Conservation (phyloP, 1,140 invertebrate species). For the Cyclargus thomasi region DNA sequence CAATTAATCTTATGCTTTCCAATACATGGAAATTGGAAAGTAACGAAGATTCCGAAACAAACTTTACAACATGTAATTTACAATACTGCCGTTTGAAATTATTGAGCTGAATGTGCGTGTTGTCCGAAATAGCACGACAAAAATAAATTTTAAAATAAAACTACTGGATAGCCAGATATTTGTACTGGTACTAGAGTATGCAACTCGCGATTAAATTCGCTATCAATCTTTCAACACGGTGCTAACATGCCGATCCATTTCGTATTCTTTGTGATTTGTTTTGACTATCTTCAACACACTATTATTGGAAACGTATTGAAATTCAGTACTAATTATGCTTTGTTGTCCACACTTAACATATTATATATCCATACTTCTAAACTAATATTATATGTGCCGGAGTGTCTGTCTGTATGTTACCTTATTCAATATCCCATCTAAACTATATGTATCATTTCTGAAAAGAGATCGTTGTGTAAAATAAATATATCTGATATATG, state of each 20-base stretch:
- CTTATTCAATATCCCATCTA: too few species aligned
- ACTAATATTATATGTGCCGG: too few species aligned
- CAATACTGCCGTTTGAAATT: slow-evolving; percentile 33
- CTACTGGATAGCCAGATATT: slow-evolving; percentile 64
- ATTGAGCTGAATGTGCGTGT: slow-evolving; percentile 47
- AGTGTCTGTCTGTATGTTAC: too few species aligned
- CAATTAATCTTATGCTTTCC: background rate
- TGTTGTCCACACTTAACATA: background rate
- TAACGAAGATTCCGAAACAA: background rate
- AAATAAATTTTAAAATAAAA: slow-evolving; percentile 74
- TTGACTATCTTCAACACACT: slow-evolving; percentile 7
- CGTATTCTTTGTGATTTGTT: slow-evolving; percentile 16
- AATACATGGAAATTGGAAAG: background rate
- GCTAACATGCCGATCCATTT: slow-evolving; percentile 28
- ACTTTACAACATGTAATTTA: background rate
- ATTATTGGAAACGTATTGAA: background rate
- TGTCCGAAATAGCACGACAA: slow-evolving; percentile 71
- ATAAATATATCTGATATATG: too few species aligned
- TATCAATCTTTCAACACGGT: slow-evolving; percentile 35
- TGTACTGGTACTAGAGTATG: slow-evolving; percentile 39
- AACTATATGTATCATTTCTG: too few species aligned
- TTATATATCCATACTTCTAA: too few species aligned
- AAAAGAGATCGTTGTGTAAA: too few species aligned
- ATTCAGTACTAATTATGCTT: background rate
- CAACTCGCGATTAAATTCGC: slow-evolving; percentile 54